Percentiles rank a stretch among this genome's conserved stretches.
Evolutionary conservation across 2,113 vertebrate species (phyloP).

Genomic region (Chionodraco myersi): DNA sequence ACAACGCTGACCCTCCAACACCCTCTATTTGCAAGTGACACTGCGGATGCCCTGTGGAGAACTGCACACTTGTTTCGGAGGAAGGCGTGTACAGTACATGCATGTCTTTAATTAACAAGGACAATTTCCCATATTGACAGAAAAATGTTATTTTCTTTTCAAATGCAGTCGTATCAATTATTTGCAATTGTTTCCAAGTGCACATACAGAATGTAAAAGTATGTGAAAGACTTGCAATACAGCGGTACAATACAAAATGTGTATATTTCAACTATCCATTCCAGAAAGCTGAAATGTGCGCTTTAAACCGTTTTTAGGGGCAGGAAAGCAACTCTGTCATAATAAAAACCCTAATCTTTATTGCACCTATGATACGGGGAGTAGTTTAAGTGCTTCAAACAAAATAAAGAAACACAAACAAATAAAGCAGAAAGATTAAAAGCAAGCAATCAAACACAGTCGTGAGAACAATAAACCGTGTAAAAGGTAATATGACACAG

Average conservation of each 20-base stretch:
- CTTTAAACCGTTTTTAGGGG: too few relatives aligned
- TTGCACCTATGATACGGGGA: too few relatives aligned
- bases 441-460: too few relatives aligned
- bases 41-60: slow-evolving; percentile 7
- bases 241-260: not conserved
- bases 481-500: too few relatives aligned
- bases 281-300: not conserved
- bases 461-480: too few relatives aligned
- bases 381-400: too few relatives aligned
- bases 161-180: not conserved
- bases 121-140: not conserved
- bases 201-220: not conserved
- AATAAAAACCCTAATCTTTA: too few relatives aligned
- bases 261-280: not conserved
- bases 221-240: not conserved
- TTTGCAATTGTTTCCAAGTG: not conserved
- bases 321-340: not conserved
- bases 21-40: slow-evolving; percentile 38
- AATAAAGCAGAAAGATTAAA: too few relatives aligned
- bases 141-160: not conserved
- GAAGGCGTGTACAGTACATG: not conserved
- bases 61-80: not conserved
- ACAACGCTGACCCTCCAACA: slow-evolving; percentile 14
- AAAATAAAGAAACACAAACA: too few relatives aligned
- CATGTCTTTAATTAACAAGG: not conserved